phyloP scores from a whole-genome alignment of 2,797 vertebrate species.

The Cryptoblepharus egeriae region DNA sequence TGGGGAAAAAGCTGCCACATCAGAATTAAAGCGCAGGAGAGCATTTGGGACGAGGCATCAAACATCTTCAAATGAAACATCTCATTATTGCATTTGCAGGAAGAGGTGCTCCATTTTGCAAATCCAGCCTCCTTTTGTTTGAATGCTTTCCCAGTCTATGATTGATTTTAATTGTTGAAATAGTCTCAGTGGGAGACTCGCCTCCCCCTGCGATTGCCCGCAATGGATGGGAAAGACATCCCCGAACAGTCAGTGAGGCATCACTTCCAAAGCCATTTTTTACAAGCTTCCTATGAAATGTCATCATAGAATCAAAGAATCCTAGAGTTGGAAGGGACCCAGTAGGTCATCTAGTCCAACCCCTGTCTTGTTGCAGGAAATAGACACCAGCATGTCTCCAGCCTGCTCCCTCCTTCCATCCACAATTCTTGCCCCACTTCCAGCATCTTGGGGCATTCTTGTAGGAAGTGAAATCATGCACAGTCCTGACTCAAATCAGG shows the following conservation, averaged over 20 bases:
- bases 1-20: too few relatives aligned
- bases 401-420: neutral
- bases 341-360: too few relatives aligned
- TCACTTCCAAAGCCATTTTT: neutral
- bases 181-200: neutral
- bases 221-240: neutral
- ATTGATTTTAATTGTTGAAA: slow-evolving; percentile 9
- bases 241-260: neutral
- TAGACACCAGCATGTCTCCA: neutral
- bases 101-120: neutral
- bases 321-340: too few relatives aligned
- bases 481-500: too few relatives aligned
- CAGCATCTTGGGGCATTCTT: neutral
- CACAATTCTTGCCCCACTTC: neutral
- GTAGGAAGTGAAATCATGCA: neutral
- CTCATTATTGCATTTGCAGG: neutral
- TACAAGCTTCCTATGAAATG: slow-evolving; percentile 28
- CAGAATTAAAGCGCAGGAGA: neutral
- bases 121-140: neutral
- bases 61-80: neutral
- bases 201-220: neutral
- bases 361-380: too few relatives aligned
- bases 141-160: fast-evolving
- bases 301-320: too few relatives aligned
- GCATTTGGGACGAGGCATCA: neutral